Evolutionary conservation across 2,113 vertebrate species (phyloP).

Genomic region (Agapornis roseicollis): DNA sequence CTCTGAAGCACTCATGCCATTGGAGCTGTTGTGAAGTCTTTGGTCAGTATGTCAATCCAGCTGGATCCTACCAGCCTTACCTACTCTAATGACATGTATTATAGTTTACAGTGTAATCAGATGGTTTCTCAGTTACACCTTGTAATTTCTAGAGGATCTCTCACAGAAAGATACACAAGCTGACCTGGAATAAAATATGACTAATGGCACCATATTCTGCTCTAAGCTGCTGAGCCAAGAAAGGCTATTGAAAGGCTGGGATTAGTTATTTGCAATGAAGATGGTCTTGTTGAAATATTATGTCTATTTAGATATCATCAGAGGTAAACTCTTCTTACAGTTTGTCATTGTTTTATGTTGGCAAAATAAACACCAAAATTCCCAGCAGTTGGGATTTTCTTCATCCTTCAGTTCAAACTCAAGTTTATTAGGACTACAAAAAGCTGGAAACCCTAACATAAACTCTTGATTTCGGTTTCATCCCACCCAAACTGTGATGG

Average conservation of each 20-base stretch:
- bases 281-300: neutral
- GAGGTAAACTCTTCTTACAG: too few species aligned
- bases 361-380: neutral
- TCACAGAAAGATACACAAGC: rapidly evolving
- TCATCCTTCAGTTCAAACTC: neutral
- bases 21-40: neutral
- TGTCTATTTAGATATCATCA: neutral
- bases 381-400: neutral
- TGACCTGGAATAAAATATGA: neutral
- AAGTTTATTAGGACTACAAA: neutral
- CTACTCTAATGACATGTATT: neutral
- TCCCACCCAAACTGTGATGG: neutral
- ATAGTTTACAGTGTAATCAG: neutral
- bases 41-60: neutral
- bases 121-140: neutral
- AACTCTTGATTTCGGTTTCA: neutral
- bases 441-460: neutral
- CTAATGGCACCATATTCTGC: neutral
- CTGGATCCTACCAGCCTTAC: neutral
- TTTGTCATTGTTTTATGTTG: too few species aligned
- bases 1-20: neutral
- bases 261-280: neutral
- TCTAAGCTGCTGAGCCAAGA: neutral
- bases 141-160: neutral
- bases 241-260: neutral